These are phyloP conservation scores for Calosoma granatense DNA, from an alignment of 1,140 invertebrate genomes.

Conservation along the genomic window DNA sequence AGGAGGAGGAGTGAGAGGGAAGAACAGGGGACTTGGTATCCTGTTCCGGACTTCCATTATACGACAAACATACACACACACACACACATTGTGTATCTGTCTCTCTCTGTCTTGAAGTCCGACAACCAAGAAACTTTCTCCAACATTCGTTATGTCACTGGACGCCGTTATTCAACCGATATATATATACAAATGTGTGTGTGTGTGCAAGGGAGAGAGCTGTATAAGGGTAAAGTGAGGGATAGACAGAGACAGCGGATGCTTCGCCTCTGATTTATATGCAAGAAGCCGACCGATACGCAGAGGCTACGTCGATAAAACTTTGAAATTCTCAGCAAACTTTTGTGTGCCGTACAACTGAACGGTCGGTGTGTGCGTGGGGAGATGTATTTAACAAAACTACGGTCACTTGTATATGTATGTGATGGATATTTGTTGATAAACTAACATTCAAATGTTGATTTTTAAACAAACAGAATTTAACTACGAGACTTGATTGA, in stretches of 20 bases:
- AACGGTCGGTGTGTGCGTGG: not conserved
- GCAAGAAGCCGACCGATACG: not conserved
- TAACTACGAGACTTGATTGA: too few species aligned
- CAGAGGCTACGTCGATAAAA: slow-evolving; percentile 17
- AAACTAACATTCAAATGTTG: too few species aligned
- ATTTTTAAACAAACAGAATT: too few species aligned
- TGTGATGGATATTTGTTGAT: too few species aligned
- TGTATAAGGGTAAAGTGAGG: not conserved
- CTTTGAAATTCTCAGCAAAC: slow-evolving; percentile 14
- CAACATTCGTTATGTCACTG: slow-evolving; percentile 19
- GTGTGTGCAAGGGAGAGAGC: not conserved
- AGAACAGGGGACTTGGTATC: not conserved
- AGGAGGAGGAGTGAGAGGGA: not conserved
- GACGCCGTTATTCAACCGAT: slow-evolving; percentile 13
- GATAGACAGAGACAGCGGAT: not conserved
- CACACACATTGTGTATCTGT: too few species aligned
- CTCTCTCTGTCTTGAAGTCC: slow-evolving; percentile 5
- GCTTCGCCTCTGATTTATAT: slow-evolving; percentile 16
- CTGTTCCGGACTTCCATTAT: not conserved
- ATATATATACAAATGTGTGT: not conserved
- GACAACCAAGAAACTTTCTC: slow-evolving; percentile 15
- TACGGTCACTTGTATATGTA: too few species aligned
- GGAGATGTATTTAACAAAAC: not conserved
- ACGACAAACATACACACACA: not conserved
- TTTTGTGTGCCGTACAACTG: not conserved